These are phyloP conservation scores for Vanessa tameamea DNA, from an alignment of 1,140 invertebrate genomes.

Conservation along the genomic window DNA sequence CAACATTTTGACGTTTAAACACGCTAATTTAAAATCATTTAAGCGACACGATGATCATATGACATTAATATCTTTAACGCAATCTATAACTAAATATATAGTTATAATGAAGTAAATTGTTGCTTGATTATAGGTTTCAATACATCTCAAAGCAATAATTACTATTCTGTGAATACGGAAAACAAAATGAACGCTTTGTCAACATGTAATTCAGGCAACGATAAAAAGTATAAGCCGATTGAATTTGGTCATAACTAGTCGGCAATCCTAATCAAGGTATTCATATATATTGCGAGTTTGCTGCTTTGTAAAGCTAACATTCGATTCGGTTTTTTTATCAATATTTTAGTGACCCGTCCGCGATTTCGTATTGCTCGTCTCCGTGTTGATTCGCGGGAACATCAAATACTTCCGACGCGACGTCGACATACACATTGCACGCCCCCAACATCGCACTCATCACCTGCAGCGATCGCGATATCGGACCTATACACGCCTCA, in stretches of 20 bases:
- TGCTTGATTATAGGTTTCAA: too few relatives aligned
- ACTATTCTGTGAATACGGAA: constrained; percentile 17
- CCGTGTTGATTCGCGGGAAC: too few relatives aligned
- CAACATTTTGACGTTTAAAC: too few relatives aligned
- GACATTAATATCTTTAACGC: too few relatives aligned
- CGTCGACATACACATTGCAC: not conserved
- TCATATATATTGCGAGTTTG: not conserved
- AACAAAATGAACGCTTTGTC: constrained; percentile 12
- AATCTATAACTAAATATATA: too few relatives aligned
- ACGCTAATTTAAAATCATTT: too few relatives aligned
- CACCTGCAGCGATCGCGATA: not conserved
- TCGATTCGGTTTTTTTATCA: not conserved
- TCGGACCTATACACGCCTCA: not conserved
- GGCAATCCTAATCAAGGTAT: not conserved
- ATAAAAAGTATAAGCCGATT: not conserved
- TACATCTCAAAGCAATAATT: constrained; percentile 1
- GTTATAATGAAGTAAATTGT: too few relatives aligned
- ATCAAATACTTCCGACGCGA: not conserved
- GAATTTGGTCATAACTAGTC: not conserved
- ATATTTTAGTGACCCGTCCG: not conserved
- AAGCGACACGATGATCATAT: too few relatives aligned
- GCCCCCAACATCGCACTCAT: not conserved
- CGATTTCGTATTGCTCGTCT: not conserved
- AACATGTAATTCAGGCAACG: not conserved
- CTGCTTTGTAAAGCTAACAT: not conserved